Base-by-base conservation (phyloP, 1,140 invertebrate genomes). In the Probaryconus sp. region DNA sequence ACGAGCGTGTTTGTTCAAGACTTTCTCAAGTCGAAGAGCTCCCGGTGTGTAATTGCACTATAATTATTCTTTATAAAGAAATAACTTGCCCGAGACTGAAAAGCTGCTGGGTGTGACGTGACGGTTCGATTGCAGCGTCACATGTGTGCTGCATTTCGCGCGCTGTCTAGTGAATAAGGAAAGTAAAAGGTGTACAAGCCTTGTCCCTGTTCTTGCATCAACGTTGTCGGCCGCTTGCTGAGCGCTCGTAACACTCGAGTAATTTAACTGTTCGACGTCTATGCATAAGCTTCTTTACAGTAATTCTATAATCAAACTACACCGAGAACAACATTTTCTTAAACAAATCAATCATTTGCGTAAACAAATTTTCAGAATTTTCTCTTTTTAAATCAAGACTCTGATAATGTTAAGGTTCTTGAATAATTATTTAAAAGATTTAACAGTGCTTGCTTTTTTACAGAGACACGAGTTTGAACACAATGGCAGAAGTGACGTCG, bases 401-500 rank as follows among this genome's bases (percentile, higher is more conserved):
- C 7, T 4, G 3, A 24, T 7, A 24, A n/a, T n/a, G n/a, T n/a
- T n/a, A n/a, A n/a, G n/a, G n/a, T n/a, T n/a, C n/a, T n/a, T n/a
- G n/a, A n/a, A n/a, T n/a, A n/a, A n/a, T n/a, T n/a, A n/a, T 13
- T 40, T 18, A 1, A 26, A 37, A 16, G 20, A 16, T 83, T 65
- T 74, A 65, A 60, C 13, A 33, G 35, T 42, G 0, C 45, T 47
- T 77, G 76, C 76, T 60, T 76, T 70, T 35, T n/a, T 84, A 45
- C 85, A 92, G 91, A 69, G 90, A 91, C 58, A 91, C 91, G 7
- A 91, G 89, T 55, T 83, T 91, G 42, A 88, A 87, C 30, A 89
- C 88, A 2, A 89, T 90, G 69, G 90, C 90, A 5, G 90, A 91
- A 85, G 87, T 92, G 16, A 89, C 92, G 0, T 94, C 93, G 14